Evolutionary conservation across 2,113 vertebrate genomes (phyloP), one percentile per base, ranked within the genome.

Genomic region (Sinocyclocheilus anophthalmus): DNA sequence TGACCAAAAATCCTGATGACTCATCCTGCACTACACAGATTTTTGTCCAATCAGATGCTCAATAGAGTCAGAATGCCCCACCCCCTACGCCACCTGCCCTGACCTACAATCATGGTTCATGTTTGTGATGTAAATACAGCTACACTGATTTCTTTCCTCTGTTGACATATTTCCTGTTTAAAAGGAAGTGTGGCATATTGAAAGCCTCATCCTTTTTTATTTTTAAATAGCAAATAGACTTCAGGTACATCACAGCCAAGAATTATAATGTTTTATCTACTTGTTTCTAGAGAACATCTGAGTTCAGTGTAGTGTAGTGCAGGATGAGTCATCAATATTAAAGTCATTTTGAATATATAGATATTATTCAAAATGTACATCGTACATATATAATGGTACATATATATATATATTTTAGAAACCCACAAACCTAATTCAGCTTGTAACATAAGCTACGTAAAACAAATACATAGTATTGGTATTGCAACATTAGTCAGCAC

Each of bases 381-480:
- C 1, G 26, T 26, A 26, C 26, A 26, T 26, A 26, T 26, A 26
- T 26, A 26, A 26, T 26, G 26, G 26, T 26, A 26, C 26, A 26
- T 26, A 26, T 37, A 37, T 37, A 37, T 37, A 37, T 37, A 37
- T 37, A 37, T 37, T n/a, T 37, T 37, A 37, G 3, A 37, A 37
- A 42, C 42, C 42, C 42, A 45, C 42, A 45, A 73, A 73, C 20
- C 70, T 12, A 73, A 73, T 22, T n/a, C 18, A 73, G 20, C n/a
- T 11, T 72, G 42, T 22, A 42, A 42, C 69, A 22, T 22, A 72
- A 72, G 18, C 69, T 22, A 42, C 37, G 9, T 39, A 65, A 67
- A 16, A 81, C 75, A 89, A 26, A 81, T 48, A 86, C 24, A 86
- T 42, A 79, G 48, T 50, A 70, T 87, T 63, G 65, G 14, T 70